A percentile compares a stretch with the other conserved stretches of the same genome.
phyloP scores from a whole-genome alignment of 2,797 vertebrate species.

The Channallabes apus region DNA sequence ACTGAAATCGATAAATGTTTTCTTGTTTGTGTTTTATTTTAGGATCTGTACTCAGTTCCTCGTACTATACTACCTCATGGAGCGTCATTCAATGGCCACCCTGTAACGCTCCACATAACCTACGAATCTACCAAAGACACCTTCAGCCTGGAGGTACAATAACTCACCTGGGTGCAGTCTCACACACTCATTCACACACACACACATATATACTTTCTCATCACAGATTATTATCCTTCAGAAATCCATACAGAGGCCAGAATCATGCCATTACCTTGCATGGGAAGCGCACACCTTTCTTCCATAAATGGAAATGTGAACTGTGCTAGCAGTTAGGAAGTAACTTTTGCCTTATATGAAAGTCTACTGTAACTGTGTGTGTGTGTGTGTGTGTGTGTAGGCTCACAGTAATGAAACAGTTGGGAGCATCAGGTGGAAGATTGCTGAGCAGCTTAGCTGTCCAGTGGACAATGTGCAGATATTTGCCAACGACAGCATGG shows the following conservation, averaged over 20 bases:
- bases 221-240: background rate
- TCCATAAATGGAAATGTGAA: conserved; percentile 16
- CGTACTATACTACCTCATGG: conserved; percentile 99
- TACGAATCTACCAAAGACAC: conserved; percentile 99
- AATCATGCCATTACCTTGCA: conserved; percentile 1
- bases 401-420: conserved; percentile 98
- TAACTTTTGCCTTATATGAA: conserved; percentile 41
- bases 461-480: conserved; percentile 98
- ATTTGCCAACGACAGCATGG: conserved; percentile 97
- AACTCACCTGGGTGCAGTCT: background rate
- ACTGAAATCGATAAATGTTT: background rate
- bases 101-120: conserved; percentile 92
- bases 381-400: conserved; percentile 64
- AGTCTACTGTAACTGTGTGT: background rate
- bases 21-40: conserved; percentile 42
- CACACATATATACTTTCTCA: background rate
- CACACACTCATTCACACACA: background rate
- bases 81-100: conserved; percentile 96
- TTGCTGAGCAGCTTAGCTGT: conserved; percentile 92
- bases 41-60: conserved; percentile 98
- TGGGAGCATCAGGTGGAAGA: conserved; percentile 96
- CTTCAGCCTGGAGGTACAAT: conserved; percentile 89
- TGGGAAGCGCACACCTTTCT: conserved; percentile 11
- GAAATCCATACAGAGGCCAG: background rate
- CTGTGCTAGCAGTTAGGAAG: conserved; percentile 13